Evolutionary conservation across 2,888 invertebrate genomes (phyloP).

Genomic region (Hirtodrosophila duncani): DNA sequence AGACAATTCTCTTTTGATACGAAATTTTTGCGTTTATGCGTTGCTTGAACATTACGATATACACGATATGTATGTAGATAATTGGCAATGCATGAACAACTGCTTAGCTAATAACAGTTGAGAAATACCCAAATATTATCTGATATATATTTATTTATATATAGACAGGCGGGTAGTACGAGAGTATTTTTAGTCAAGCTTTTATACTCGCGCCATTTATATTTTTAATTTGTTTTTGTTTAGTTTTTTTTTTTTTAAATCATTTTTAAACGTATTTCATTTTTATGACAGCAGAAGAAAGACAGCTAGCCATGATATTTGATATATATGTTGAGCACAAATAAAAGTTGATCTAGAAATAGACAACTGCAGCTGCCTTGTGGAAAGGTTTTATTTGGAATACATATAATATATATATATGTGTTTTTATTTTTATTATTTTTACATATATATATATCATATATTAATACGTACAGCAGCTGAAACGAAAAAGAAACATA

Average conservation of each 20-base stretch:
- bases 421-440: no score
- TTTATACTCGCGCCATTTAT: neutral
- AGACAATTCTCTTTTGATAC: neutral
- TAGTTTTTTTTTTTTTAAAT: neutral
- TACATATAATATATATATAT: slow-evolving; percentile 15
- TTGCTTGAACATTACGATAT: no score
- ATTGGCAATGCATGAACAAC: slow-evolving; percentile 43
- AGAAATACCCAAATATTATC: no score
- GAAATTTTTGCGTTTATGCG: slow-evolving; percentile 4
- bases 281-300: no score
- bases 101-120: no score
- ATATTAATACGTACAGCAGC: slow-evolving; percentile 4
- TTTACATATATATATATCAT: no score
- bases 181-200: slow-evolving; percentile 1
- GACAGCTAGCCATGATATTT: no score
- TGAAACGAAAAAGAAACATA: neutral
- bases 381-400: slow-evolving; percentile 53
- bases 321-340: no score
- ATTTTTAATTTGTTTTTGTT: neutral
- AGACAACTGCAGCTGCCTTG: slow-evolving; percentile 26
- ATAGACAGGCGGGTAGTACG: no score
- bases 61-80: no score
- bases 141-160: no score
- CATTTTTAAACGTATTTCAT: neutral
- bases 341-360: neutral